Conservation (phyloP, 2,888 invertebrate genomes). For the Timema cristinae region DNA sequence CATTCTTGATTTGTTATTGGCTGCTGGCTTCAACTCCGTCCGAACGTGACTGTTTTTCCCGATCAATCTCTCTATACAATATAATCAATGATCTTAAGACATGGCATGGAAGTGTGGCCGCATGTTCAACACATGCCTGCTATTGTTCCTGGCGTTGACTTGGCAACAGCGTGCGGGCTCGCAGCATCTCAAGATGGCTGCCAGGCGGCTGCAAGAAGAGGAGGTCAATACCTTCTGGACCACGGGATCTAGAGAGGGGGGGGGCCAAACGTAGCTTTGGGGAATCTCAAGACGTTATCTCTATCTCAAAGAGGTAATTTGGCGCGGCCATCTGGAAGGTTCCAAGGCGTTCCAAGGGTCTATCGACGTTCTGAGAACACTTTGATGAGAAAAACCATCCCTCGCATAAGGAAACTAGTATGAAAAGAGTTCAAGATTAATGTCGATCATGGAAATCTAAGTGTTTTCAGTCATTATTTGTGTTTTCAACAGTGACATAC, state of each 20-base stretch:
- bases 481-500: too few relatives aligned
- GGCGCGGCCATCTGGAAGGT: too few relatives aligned
- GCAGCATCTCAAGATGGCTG: conserved; percentile 13
- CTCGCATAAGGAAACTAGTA: too few relatives aligned
- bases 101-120: not conserved
- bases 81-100: conserved; percentile 10
- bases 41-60: conserved; percentile 9
- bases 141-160: conserved; percentile 10
- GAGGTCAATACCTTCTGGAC: conserved; percentile 10
- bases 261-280: conserved; percentile 7
- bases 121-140: conserved; percentile 11
- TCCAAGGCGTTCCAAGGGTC: too few relatives aligned
- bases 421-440: too few relatives aligned
- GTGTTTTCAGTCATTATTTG: too few relatives aligned
- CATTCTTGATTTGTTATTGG: conserved; percentile 15
- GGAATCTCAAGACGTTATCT: conserved; percentile 14
- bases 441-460: too few relatives aligned
- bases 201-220: conserved; percentile 2
- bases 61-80: conserved; percentile 7
- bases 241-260: conserved; percentile 4
- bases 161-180: conserved; percentile 10
- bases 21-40: not conserved
- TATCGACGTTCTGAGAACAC: too few relatives aligned
- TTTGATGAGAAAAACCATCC: too few relatives aligned
- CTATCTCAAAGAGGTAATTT: not conserved